Evolutionary conservation across 2,888 invertebrate genomes (phyloP).

Genomic region (Automeris io): DNA sequence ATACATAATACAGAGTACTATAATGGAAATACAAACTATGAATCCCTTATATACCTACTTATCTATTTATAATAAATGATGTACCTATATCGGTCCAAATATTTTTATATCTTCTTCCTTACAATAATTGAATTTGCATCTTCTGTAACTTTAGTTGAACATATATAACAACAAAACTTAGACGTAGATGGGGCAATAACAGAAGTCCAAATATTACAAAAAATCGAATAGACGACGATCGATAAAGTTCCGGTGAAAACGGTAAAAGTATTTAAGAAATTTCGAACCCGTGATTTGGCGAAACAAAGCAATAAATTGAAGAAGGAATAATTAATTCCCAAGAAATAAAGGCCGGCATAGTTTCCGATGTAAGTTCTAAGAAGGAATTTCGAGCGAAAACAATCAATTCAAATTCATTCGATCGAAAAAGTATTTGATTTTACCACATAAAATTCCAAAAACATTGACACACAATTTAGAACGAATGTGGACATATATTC

Average conservation of each 20-base stretch:
- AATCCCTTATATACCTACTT: too few relatives aligned
- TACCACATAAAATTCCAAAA: neutral
- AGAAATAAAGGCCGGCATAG: slow-evolving; percentile 21
- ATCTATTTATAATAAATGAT: too few relatives aligned
- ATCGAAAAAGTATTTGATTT: slow-evolving; percentile 9
- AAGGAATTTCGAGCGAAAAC: slow-evolving; percentile 21
- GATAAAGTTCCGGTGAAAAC: neutral
- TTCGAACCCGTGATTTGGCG: slow-evolving; percentile 1
- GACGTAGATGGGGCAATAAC: too few relatives aligned
- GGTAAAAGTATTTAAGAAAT: slow-evolving; percentile 3
- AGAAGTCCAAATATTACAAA: neutral
- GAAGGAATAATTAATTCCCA: slow-evolving; percentile 23
- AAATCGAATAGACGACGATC: neutral
- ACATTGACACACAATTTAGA: too few relatives aligned
- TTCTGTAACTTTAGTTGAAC: too few relatives aligned
- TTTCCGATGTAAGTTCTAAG: slow-evolving; percentile 23
- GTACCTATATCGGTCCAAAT: too few relatives aligned
- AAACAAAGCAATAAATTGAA: slow-evolving; percentile 23
- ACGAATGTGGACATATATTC: too few relatives aligned
- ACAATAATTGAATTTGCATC: too few relatives aligned
- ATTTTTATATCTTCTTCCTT: too few relatives aligned
- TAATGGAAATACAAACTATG: too few relatives aligned
- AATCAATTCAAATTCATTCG: slow-evolving; percentile 18
- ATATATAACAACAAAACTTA: too few relatives aligned
- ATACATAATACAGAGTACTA: too few relatives aligned